These are phyloP conservation scores for Eciton burchellii DNA, from an alignment of 1,140 invertebrate species.

Conservation along the genomic window DNA sequence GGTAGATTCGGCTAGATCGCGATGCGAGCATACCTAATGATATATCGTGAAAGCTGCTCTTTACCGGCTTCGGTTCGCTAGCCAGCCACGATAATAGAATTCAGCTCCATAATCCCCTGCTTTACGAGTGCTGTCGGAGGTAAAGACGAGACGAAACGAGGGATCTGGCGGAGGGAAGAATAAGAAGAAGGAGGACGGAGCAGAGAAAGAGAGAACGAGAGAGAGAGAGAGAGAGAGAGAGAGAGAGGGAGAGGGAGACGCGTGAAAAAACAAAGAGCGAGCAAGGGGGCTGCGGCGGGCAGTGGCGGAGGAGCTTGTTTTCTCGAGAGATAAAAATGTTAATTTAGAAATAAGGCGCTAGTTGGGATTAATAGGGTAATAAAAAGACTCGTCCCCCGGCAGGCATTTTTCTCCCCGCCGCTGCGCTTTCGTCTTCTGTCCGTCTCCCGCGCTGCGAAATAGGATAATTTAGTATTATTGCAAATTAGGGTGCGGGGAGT, in stretches of 20 bases:
- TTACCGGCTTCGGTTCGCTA: slow-evolving; percentile 79
- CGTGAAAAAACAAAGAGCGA: slow-evolving; percentile 54
- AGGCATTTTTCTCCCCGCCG: slow-evolving; percentile 74
- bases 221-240: slow-evolving; percentile 18
- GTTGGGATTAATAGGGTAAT: slow-evolving; percentile 84
- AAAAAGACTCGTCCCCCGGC: slow-evolving; percentile 78
- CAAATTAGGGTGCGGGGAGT: slow-evolving; percentile 76
- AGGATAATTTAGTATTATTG: slow-evolving; percentile 80
- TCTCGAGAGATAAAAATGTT: slow-evolving; percentile 83
- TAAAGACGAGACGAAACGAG: slow-evolving; percentile 72
- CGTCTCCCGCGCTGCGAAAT: slow-evolving; percentile 70
- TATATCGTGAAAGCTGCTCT: slow-evolving; percentile 77
- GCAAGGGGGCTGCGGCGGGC: slow-evolving; percentile 44
- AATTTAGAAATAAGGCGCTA: slow-evolving; percentile 84
- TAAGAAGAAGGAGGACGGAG: slow-evolving; percentile 16
- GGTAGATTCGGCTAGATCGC: slow-evolving; percentile 23
- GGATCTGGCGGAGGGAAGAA: slow-evolving; percentile 39
- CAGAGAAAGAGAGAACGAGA: background rate
- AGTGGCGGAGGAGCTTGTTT: slow-evolving; percentile 78
- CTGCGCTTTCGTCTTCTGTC: slow-evolving; percentile 70
- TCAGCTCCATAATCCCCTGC: slow-evolving; percentile 81
- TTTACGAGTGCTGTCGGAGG: slow-evolving; percentile 79
- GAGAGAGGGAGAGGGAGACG: slow-evolving; percentile 30
- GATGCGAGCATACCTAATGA: slow-evolving; percentile 73
- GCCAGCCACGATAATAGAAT: slow-evolving; percentile 81